A percentile compares a stretch with the other conserved stretches of the same genome.
Evolutionary conservation across 2,113 vertebrate species (phyloP).

Genomic region (Rhynchomys soricoides): DNA sequence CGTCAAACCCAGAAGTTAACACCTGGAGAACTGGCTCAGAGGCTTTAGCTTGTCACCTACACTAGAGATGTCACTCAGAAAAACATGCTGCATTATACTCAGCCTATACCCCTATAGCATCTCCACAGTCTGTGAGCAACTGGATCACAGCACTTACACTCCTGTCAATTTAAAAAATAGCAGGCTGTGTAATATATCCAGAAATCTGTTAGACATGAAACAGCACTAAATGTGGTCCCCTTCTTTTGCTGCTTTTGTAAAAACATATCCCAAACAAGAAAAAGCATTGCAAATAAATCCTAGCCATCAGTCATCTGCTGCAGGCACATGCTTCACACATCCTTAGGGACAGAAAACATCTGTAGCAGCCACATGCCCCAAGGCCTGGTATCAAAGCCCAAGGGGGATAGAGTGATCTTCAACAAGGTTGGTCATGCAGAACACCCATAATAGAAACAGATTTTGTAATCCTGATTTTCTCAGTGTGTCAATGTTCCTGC

Average conservation of each 20-base stretch:
- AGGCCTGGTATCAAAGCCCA: constrained; percentile 16
- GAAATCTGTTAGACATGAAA: background rate
- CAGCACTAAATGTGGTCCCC: background rate
- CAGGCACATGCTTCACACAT: background rate
- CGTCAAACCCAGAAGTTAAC: background rate
- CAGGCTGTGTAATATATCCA: background rate
- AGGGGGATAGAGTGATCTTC: background rate
- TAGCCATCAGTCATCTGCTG: background rate
- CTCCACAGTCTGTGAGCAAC: background rate
- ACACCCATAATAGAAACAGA: background rate
- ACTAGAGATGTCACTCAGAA: background rate
- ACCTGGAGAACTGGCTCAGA: background rate
- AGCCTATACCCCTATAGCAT: background rate
- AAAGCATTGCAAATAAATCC: background rate
- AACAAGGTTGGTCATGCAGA: background rate
- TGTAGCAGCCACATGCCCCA: constrained; percentile 20
- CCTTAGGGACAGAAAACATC: background rate
- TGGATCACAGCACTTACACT: background rate
- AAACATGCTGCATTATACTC: background rate
- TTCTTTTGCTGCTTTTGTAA: background rate
- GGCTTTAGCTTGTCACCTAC: background rate
- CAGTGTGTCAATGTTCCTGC: background rate
- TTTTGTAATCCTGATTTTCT: background rate
- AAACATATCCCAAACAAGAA: constrained; percentile 6
- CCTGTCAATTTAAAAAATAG: background rate